A percentile compares a stretch with the other conserved stretches of the same genome.
Conservation (phyloP, 2,888 invertebrate genomes). For the Mesorhabditis spiculigera region DNA sequence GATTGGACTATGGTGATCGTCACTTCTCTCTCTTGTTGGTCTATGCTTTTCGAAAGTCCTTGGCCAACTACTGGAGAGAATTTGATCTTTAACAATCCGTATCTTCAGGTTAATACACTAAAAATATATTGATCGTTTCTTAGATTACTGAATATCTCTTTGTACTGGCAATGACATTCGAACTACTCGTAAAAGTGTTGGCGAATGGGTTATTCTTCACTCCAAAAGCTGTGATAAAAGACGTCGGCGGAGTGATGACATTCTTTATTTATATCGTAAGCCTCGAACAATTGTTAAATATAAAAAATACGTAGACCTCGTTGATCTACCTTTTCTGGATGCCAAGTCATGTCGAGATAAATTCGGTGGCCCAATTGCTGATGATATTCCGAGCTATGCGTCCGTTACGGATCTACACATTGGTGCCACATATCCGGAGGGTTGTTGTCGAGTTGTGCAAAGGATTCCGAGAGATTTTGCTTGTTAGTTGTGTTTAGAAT, state of each 20-base stretch:
- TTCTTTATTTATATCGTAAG: conserved; percentile 92
- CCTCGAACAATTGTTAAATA: conserved; percentile 23
- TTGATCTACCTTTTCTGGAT: conserved; percentile 84
- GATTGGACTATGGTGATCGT: conserved; percentile 99
- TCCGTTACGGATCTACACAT: conserved; percentile 88
- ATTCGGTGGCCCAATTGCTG: conserved; percentile 85
- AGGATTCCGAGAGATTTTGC: conserved; percentile 95
- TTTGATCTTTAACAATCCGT: conserved; percentile 85
- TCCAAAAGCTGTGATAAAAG: conserved; percentile 91
- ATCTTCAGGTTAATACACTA: conserved; percentile 73
- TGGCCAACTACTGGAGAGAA: conserved; percentile 61
- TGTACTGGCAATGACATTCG: conserved; percentile 95
- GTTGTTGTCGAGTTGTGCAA: conserved; percentile 96
- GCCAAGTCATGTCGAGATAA: conserved; percentile 84
- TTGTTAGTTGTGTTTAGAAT: conserved; percentile 67
- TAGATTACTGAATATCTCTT: conserved; percentile 87
- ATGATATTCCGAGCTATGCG: conserved; percentile 94
- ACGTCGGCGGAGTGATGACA: conserved; percentile 93
- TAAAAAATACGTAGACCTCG: conserved; percentile 27
- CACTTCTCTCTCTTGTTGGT: conserved; percentile 91
- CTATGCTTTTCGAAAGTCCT: conserved; percentile 99
- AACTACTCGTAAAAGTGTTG: conserved; percentile 87
- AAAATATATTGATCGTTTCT: conserved; percentile 11
- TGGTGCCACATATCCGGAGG: conserved; percentile 92
- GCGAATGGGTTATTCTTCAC: conserved; percentile 98